A percentile compares a stretch with the other conserved stretches of the same genome.
Evolutionary conservation across 2,113 vertebrate species (phyloP).

Genomic region (Taurulus bubalis): DNA sequence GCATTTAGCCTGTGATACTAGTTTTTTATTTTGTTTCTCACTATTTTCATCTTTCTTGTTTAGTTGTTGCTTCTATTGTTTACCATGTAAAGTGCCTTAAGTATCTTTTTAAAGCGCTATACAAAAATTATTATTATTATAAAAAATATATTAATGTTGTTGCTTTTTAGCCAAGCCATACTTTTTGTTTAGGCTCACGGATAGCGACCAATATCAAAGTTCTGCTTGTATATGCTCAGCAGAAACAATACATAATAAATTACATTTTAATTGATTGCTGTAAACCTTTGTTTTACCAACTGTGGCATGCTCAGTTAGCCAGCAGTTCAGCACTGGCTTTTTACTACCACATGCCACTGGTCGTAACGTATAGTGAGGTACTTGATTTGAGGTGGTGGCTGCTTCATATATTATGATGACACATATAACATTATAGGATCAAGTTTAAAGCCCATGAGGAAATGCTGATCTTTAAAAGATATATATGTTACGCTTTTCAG

Average conservation of each 20-base stretch:
- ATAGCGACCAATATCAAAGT: constrained; percentile 22
- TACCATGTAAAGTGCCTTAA: too few species aligned
- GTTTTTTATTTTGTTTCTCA: too few species aligned
- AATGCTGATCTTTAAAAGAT: constrained; percentile 58
- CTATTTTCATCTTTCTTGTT: too few species aligned
- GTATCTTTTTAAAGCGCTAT: too few species aligned
- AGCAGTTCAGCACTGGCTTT: constrained; percentile 50
- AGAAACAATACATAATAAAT: constrained; percentile 53
- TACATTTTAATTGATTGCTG: constrained; percentile 54
- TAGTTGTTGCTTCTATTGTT: too few species aligned
- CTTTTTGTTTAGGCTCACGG: neutral
- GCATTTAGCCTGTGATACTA: too few species aligned
- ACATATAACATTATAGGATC: constrained; percentile 43
- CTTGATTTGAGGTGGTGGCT: constrained; percentile 57
- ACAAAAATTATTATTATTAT: neutral
- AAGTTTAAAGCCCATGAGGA: constrained; percentile 51
- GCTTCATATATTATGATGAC: constrained; percentile 59
- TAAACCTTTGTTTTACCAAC: constrained; percentile 72
- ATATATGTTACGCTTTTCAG: constrained; percentile 41
- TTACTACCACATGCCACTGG: constrained; percentile 37
- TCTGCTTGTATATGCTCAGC: constrained; percentile 29
- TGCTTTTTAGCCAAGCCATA: neutral
- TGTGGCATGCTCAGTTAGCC: constrained; percentile 54
- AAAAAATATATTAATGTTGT: neutral
- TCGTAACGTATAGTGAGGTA: constrained; percentile 47